Conservation (phyloP, 2,113 vertebrate genomes). For the Xenopus laevis region DNA sequence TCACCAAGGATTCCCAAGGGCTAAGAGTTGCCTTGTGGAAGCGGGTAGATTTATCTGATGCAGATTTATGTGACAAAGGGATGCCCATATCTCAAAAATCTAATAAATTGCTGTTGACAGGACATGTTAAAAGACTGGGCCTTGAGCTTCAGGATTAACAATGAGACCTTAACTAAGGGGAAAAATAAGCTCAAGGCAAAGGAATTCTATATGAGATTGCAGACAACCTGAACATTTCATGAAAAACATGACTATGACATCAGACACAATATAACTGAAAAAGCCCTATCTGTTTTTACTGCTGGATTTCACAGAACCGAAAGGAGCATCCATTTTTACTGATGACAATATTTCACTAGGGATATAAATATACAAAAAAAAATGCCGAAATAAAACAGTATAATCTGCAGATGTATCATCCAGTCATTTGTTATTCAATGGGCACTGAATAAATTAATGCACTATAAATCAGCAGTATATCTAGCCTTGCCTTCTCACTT, state of each 20-base stretch:
- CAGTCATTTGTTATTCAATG: no score
- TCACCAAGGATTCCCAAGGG: constrained; percentile 43
- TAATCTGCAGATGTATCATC: no score
- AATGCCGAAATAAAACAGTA: background rate
- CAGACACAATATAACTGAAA: constrained; percentile 18
- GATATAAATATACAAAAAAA: background rate
- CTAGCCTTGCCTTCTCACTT: no score
- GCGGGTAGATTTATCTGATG: constrained; percentile 51
- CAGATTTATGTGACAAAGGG: constrained; percentile 55
- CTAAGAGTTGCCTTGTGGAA: constrained; percentile 46
- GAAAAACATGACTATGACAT: constrained; percentile 30
- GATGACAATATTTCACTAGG: background rate
- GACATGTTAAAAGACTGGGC: constrained; percentile 35
- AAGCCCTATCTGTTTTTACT: constrained; percentile 22
- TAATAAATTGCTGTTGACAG: constrained; percentile 52
- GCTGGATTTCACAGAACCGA: constrained; percentile 7
- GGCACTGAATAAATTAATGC: no score
- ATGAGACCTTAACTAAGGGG: constrained; percentile 44
- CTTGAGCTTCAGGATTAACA: constrained; percentile 44
- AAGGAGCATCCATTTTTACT: background rate
- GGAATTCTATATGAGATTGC: constrained; percentile 34
- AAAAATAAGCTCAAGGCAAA: constrained; percentile 30
- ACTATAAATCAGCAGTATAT: no score
- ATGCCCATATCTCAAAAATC: constrained; percentile 48
- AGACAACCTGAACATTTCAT: constrained; percentile 12